Conservation (phyloP, 2,888 invertebrate species). For the Epinotia brunnichana region DNA sequence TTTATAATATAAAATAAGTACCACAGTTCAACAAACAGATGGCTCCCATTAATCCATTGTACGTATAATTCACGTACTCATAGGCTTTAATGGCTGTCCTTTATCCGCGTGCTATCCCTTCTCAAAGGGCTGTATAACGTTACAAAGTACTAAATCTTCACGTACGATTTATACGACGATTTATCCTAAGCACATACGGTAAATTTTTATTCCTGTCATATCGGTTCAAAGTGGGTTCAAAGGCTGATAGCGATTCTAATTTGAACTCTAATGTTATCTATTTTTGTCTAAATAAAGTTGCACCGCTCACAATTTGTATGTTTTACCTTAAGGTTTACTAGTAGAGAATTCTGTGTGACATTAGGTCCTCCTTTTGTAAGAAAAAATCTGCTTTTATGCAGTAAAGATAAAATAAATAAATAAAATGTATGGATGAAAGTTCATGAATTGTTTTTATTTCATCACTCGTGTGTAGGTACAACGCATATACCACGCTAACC, state of each 20-base stretch:
- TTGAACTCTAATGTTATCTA: constrained; percentile 7
- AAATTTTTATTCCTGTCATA: constrained; percentile 38
- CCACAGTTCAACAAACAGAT: constrained; percentile 38
- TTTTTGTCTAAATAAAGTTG: too few species aligned
- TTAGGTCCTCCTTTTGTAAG: too few species aligned
- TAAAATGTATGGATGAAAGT: neutral
- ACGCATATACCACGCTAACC: too few species aligned
- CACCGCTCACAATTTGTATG: too few species aligned
- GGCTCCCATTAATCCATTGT: constrained; percentile 45
- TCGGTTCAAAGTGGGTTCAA: neutral
- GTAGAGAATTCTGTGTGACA: too few species aligned
- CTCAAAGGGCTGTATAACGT: constrained; percentile 64
- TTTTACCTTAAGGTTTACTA: too few species aligned
- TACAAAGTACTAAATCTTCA: constrained; percentile 69
- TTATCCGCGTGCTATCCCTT: constrained; percentile 65
- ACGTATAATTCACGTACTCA: constrained; percentile 52
- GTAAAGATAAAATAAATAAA: too few species aligned
- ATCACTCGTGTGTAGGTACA: too few species aligned
- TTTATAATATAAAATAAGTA: constrained; percentile 18
- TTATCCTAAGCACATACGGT: constrained; percentile 51
- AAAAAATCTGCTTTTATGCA: too few species aligned
- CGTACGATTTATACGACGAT: constrained; percentile 74
- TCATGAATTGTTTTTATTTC: too few species aligned
- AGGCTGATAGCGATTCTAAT: neutral
- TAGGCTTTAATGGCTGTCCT: constrained; percentile 67